These are phyloP conservation scores for Saguinus midas DNA, from an alignment of 2,113 vertebrate species.

Conservation along the genomic window DNA sequence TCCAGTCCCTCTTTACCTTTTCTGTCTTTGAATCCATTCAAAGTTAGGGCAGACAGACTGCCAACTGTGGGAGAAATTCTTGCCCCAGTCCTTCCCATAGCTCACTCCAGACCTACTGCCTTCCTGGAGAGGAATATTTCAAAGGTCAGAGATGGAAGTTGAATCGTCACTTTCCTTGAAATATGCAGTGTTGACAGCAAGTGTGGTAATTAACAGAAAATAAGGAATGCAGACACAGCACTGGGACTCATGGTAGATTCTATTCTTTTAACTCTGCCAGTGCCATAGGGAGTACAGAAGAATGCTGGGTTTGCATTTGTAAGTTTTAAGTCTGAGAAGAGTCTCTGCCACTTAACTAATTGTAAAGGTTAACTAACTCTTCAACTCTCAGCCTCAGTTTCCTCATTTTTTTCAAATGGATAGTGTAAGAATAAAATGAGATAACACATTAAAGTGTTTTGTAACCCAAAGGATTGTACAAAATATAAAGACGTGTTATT, in stretches of 20 bases:
- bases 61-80: not conserved
- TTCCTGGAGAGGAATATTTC: slow-evolving; percentile 7
- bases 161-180: slow-evolving; percentile 53
- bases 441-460: not conserved
- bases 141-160: not conserved
- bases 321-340: not conserved
- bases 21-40: not conserved
- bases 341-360: not conserved
- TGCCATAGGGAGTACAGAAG: not conserved
- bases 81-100: not conserved
- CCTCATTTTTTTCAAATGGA: not conserved
- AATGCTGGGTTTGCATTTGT: not conserved
- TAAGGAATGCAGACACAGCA: not conserved
- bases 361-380: not conserved
- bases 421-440: not conserved
- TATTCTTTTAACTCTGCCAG: not conserved
- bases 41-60: not conserved
- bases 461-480: not conserved
- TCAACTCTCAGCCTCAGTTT: not conserved
- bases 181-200: slow-evolving; percentile 53
- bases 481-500: not conserved
- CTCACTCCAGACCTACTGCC: slow-evolving; percentile 19
- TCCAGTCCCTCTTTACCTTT: not conserved
- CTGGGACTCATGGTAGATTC: not conserved
- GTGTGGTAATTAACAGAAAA: slow-evolving; percentile 60